Conservation (phyloP, 2,888 invertebrate genomes). For the Drosophila prolongata region DNA sequence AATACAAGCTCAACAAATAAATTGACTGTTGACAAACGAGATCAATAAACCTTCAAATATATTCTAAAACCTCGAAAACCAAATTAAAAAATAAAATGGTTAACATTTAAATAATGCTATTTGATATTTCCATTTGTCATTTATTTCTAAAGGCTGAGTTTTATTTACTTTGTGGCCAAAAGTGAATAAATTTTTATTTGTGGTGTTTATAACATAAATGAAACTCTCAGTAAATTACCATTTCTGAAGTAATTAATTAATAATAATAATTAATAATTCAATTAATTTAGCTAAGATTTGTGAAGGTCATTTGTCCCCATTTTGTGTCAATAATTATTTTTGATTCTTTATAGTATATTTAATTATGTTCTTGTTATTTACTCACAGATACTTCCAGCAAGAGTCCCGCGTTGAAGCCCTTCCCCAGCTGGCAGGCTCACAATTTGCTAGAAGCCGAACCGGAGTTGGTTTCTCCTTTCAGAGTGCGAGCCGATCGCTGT, state of each 20-base stretch:
- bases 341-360: too few species aligned
- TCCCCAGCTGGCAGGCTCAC: conserved; percentile 92
- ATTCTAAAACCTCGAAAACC: not conserved
- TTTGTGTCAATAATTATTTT: too few species aligned
- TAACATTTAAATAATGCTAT: not conserved
- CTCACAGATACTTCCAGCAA: conserved; percentile 87
- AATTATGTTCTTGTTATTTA: not conserved
- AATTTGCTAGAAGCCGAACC: conserved; percentile 86
- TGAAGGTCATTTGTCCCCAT: too few species aligned
- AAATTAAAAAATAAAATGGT: not conserved
- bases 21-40: conserved; percentile 7
- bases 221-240: too few species aligned
- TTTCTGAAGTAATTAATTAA: too few species aligned
- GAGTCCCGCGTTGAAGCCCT: conserved; percentile 90
- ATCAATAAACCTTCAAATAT: conserved; percentile 13
- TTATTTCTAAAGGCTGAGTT: too few species aligned
- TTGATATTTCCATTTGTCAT: too few species aligned
- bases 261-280: too few species aligned
- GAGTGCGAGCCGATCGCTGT: conserved; percentile 90
- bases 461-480: conserved; percentile 90
- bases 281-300: too few species aligned
- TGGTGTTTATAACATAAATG: too few species aligned
- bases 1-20: conserved; percentile 1
- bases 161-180: too few species aligned
- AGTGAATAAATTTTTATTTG: too few species aligned